These are phyloP conservation scores for Drosophila tanythrix DNA, from an alignment of 2,888 invertebrate genomes.

Conservation along the genomic window DNA sequence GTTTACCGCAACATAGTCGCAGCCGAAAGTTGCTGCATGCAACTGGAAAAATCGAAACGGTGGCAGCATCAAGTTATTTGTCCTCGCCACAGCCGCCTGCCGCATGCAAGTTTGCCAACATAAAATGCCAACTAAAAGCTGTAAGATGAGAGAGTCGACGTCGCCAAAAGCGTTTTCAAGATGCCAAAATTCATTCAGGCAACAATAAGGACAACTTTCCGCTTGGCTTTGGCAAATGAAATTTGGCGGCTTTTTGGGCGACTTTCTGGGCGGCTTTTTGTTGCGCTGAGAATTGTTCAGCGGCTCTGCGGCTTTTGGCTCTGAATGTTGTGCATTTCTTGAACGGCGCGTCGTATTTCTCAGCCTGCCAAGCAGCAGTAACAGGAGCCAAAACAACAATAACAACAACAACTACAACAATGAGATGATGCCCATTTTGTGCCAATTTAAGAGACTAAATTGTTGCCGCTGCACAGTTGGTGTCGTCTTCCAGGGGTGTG, in stretches of 20 bases:
- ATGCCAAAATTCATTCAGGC: conserved; percentile 36
- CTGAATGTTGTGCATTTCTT: conserved; percentile 49
- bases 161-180: conserved; percentile 24
- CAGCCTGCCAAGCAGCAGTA: conserved; percentile 12
- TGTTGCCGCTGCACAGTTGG: conserved; percentile 24
- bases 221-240: conserved; percentile 65
- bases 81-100: conserved; percentile 12
- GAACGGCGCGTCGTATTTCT: conserved; percentile 37
- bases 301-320: conserved; percentile 45
- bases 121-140: conserved; percentile 21
- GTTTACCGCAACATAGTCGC: conserved; percentile 35
- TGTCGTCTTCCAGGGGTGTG: conserved; percentile 28
- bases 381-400: conserved; percentile 13
- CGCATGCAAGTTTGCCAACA: conserved; percentile 29
- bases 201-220: conserved; percentile 53
- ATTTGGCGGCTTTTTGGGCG: conserved; percentile 59
- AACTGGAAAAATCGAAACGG: conserved; percentile 10
- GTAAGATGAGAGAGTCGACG: conserved; percentile 13
- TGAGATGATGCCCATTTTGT: conserved; percentile 22
- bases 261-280: neutral
- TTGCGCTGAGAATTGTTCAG: conserved; percentile 40
- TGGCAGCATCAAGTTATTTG: conserved; percentile 29
- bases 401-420: conserved; percentile 4
- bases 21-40: neutral
- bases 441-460: conserved; percentile 54